phyloP scores from a whole-genome alignment of 2,113 vertebrate species.

The Manacus vitellinus region DNA sequence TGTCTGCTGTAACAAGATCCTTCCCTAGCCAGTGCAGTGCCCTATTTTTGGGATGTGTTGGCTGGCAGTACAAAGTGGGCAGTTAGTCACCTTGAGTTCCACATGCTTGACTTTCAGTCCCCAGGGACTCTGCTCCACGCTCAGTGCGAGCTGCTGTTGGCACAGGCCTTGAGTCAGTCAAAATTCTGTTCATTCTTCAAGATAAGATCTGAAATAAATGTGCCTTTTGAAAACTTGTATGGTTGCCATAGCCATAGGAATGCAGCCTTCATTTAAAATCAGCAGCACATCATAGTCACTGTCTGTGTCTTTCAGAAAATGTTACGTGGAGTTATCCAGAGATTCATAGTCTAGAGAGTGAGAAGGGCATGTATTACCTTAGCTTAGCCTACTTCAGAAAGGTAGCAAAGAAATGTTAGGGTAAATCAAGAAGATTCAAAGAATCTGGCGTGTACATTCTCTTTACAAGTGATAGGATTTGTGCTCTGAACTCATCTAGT shows the following conservation, averaged over 20 bases:
- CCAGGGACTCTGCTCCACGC: neutral
- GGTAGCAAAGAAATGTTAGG: neutral
- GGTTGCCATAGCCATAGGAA: neutral
- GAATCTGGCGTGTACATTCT: constrained; percentile 16
- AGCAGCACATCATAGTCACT: neutral
- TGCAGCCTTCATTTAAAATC: constrained; percentile 35
- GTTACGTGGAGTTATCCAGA: neutral
- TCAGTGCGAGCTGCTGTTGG: neutral
- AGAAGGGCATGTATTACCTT: neutral
- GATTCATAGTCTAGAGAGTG: neutral
- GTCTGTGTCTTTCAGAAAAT: constrained; percentile 12
- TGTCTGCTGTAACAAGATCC: neutral
- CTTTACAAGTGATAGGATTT: constrained; percentile 40
- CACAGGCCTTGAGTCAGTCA: neutral
- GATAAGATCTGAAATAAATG: constrained; percentile 27
- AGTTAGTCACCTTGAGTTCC: neutral
- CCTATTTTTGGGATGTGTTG: neutral
- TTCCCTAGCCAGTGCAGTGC: neutral
- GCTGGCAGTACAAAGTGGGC: neutral
- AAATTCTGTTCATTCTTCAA: neutral
- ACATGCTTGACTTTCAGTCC: neutral
- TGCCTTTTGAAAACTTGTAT: neutral
- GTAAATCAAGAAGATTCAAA: constrained; percentile 22
- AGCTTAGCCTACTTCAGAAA: neutral
- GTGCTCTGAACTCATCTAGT: constrained; percentile 25